Conservation (phyloP, 2,113 vertebrate species). For the Gadus chalcogrammus region DNA sequence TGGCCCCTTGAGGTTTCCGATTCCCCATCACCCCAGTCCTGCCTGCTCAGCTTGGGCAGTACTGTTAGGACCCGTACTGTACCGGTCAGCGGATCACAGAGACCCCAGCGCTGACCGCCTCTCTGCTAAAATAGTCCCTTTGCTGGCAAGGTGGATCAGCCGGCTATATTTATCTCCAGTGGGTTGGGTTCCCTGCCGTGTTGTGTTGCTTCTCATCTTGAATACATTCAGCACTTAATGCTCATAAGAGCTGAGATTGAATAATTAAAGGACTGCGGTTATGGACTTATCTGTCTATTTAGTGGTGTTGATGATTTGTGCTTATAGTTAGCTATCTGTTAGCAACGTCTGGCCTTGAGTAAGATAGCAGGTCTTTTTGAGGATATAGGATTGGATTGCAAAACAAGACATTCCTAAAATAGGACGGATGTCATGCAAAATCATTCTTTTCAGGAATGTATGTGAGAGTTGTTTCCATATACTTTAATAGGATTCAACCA, state of each 20-base stretch:
- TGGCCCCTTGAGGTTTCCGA: neutral
- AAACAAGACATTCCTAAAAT: no score
- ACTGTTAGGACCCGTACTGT: constrained; percentile 65
- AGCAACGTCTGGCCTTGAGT: no score
- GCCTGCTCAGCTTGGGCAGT: constrained; percentile 48
- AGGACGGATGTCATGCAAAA: no score
- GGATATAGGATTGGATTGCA: no score
- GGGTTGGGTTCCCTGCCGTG: constrained; percentile 29
- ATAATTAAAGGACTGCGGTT: no score
- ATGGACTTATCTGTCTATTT: no score
- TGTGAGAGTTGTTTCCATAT: neutral
- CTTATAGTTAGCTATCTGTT: no score
- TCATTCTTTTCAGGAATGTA: no score
- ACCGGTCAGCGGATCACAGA: constrained; percentile 70
- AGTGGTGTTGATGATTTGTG: no score
- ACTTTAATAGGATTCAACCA: neutral
- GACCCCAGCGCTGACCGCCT: constrained; percentile 52
- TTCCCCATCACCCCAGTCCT: constrained; percentile 19
- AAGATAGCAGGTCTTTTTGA: no score
- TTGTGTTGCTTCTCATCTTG: constrained; percentile 46
- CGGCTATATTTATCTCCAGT: constrained; percentile 59
- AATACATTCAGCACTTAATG: no score
- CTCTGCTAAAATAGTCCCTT: constrained; percentile 71
- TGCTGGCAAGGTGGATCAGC: constrained; percentile 24
- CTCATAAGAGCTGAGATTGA: no score